Conservation (phyloP, 1,140 invertebrate species). For the Bombus superbus region DNA sequence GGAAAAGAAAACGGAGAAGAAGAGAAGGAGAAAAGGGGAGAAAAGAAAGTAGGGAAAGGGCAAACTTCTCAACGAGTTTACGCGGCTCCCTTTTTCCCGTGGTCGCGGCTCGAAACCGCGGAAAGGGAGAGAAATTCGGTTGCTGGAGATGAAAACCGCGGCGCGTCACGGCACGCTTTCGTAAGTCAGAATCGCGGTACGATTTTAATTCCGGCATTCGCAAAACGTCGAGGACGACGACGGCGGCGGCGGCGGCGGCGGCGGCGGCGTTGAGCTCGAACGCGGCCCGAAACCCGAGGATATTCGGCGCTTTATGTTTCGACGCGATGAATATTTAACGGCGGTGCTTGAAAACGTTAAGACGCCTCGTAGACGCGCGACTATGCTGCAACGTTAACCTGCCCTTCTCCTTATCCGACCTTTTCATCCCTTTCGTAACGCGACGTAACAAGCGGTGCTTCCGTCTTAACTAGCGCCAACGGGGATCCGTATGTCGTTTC, state of each 20-base stretch:
- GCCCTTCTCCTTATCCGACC: conserved; percentile 9
- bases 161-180: conserved; percentile 16
- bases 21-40: background rate
- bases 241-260: conserved; percentile 19
- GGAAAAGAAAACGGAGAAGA: background rate
- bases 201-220: conserved; percentile 64
- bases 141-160: conserved; percentile 26
- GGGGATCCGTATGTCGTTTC: conserved; percentile 19
- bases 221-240: conserved; percentile 52
- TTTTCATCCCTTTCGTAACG: conserved; percentile 46
- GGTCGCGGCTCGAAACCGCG: background rate
- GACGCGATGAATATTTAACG: conserved; percentile 66
- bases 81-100: background rate
- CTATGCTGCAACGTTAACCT: conserved; percentile 49
- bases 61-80: conserved; percentile 47
- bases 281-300: conserved; percentile 14
- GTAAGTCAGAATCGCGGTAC: conserved; percentile 43
- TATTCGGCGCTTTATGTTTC: conserved; percentile 62
- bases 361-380: conserved; percentile 56
- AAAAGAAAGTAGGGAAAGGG: background rate
- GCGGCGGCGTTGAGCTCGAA: conserved; percentile 21
- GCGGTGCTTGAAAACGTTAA: conserved; percentile 61
- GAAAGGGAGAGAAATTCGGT: conserved; percentile 16
- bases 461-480: conserved; percentile 49
- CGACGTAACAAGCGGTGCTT: conserved; percentile 39